Base-by-base conservation (phyloP, 1,140 invertebrate species). In the Trichogramma pretiosum region DNA sequence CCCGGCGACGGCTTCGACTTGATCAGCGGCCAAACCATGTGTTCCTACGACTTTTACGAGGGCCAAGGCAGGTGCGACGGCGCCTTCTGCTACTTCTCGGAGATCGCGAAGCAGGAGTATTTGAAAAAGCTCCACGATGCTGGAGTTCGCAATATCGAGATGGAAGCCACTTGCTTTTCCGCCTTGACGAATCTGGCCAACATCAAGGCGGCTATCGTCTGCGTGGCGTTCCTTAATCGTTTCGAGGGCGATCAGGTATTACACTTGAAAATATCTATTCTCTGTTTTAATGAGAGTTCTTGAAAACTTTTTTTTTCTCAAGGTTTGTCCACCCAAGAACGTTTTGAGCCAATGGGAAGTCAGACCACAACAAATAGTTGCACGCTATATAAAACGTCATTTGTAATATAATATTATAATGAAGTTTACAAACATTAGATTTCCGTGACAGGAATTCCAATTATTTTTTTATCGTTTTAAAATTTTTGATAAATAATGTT, bases 21-120 rank as follows among this genome's bases (percentile, higher is more conserved):
- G 1, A 76, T 92, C 16, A 77, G 77, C 28, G 96, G 95, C 18
- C 94, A 86, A 65, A 98, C 95, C 0, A 85, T 98, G 78, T 97
- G 93, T 66, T 89, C 93, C 5, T 83, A 90, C 57, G 95, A 98
- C 67, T 98, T 98, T 68, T 98, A 98, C 68, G 95, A 99, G 81
- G 93, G 84, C 8, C 92, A 97, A 73, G 94, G 87, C 3, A 79
- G 96, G 42, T 66, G 97, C 44, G 95, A 99, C 67, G 96, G 96
- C 2, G 92, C 93, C 5, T 96, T 98, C 70, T 98, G 94, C 68
- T 89, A 96, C 45, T 96, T 89, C 68, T 83, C 78, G 1, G 84
- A 90, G 63, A 70, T 76, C 1, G 93, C 98, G 35, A 96, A 96
- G 70, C 81, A 93, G 77, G 80, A 82, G 13, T 98, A 92, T 60